Conservation (phyloP, 1,140 invertebrate species). For the Portunus trituberculatus region DNA sequence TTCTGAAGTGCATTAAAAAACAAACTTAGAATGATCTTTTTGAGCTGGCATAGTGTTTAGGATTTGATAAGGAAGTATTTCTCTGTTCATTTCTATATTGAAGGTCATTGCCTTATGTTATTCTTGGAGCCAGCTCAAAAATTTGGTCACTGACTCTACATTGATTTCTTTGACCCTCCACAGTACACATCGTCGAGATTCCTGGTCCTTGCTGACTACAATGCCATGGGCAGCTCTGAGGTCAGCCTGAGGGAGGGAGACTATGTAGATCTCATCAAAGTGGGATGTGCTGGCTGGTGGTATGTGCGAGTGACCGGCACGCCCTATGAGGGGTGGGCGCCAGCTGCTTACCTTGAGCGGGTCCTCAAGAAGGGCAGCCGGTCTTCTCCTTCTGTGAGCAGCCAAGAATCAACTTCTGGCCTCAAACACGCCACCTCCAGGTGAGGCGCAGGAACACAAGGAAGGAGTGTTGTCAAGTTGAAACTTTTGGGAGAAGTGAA, state of each 20-base stretch:
- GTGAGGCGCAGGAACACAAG: slow-evolving; percentile 3
- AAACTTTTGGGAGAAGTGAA: neutral
- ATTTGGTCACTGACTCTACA: no score
- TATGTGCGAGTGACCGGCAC: slow-evolving; percentile 91
- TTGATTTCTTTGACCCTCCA: neutral
- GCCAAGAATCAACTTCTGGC: slow-evolving; percentile 79
- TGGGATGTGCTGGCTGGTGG: slow-evolving; percentile 97
- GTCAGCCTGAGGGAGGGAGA: slow-evolving; percentile 94
- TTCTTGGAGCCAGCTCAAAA: no score
- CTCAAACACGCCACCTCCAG: slow-evolving; percentile 77
- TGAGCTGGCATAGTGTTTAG: no score
- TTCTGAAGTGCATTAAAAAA: neutral
- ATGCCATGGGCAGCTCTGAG: slow-evolving; percentile 92
- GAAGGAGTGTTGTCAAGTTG: neutral
- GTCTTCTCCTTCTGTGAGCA: slow-evolving; percentile 81
- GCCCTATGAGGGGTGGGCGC: slow-evolving; percentile 92
- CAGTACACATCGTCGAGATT: slow-evolving; percentile 81
- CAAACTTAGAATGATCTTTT: neutral
- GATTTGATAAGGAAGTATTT: no score
- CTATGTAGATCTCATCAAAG: slow-evolving; percentile 91
- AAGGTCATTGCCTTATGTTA: no score
- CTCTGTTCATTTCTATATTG: no score
- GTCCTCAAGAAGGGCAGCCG: slow-evolving; percentile 83
- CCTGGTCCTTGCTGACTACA: slow-evolving; percentile 94
- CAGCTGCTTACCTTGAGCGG: slow-evolving; percentile 93